Percentiles rank a stretch among this genome's conserved stretches.
These are phyloP conservation scores for Pedicia rivosa DNA, from an alignment of 2,888 invertebrate species.

Conservation along the genomic window DNA sequence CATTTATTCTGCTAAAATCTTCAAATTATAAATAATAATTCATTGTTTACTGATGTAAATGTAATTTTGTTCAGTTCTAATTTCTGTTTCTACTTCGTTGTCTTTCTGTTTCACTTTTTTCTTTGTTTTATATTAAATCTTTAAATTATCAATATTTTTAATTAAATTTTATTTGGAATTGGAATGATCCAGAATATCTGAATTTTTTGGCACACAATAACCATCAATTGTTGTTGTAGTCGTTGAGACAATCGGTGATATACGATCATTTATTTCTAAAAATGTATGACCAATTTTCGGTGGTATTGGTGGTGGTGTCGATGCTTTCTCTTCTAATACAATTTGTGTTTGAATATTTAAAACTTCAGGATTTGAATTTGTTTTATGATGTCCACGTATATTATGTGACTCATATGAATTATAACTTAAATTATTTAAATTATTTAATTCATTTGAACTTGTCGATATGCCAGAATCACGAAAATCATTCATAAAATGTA, in stretches of 20 bases:
- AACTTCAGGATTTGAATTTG: slow-evolving; percentile 9
- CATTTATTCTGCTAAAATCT: too few species aligned
- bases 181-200: too few species aligned
- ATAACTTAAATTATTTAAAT: slow-evolving; percentile 23
- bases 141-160: too few species aligned
- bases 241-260: slow-evolving; percentile 4
- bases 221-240: slow-evolving; percentile 13
- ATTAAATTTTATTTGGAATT: too few species aligned
- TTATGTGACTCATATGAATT: slow-evolving; percentile 4
- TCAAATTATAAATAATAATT: too few species aligned
- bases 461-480: slow-evolving; percentile 32
- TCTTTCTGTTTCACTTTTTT: too few species aligned
- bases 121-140: too few species aligned
- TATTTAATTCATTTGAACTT: slow-evolving; percentile 24
- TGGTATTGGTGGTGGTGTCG: slow-evolving; percentile 25
- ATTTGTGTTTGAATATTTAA: slow-evolving; percentile 8
- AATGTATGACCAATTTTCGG: slow-evolving; percentile 18
- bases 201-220: slow-evolving; percentile 21
- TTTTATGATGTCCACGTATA: slow-evolving; percentile 8
- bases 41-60: too few species aligned
- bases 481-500: slow-evolving; percentile 23
- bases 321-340: not conserved
- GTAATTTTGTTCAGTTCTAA: too few species aligned
- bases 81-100: too few species aligned
- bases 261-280: slow-evolving; percentile 3